These are phyloP conservation scores for Mycalesis mineus DNA, from an alignment of 2,888 invertebrate species.

Conservation along the genomic window DNA sequence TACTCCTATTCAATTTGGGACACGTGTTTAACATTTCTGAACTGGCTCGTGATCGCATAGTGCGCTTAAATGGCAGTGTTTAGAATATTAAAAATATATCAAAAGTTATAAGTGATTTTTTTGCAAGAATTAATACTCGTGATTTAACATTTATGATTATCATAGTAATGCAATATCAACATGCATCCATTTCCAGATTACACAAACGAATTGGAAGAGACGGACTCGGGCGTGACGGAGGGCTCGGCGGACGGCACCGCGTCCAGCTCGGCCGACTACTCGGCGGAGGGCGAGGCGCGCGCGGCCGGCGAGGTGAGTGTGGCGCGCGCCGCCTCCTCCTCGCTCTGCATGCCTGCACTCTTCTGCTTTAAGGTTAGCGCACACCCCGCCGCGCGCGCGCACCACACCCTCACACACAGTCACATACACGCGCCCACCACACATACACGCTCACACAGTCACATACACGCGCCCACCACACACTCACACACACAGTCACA, in stretches of 20 bases:
- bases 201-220: constrained; percentile 22
- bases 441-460: constrained; percentile 23
- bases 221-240: constrained; percentile 24
- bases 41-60: too few species aligned
- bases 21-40: too few species aligned
- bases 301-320: constrained; percentile 53
- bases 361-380: constrained; percentile 89
- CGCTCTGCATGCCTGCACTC: constrained; percentile 91
- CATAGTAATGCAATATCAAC: too few species aligned
- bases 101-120: too few species aligned
- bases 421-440: too few species aligned
- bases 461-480: not conserved
- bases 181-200: constrained; percentile 15
- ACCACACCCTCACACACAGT: constrained; percentile 21
- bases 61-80: too few species aligned
- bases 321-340: constrained; percentile 74
- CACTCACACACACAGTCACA: not conserved
- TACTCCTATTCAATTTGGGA: too few species aligned
- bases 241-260: constrained; percentile 23
- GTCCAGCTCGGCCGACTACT: constrained; percentile 16
- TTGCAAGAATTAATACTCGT: too few species aligned
- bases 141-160: too few species aligned
- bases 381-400: constrained; percentile 20
- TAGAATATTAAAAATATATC: too few species aligned
- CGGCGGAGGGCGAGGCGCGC: constrained; percentile 19